Base-by-base conservation (phyloP, 2,888 invertebrate genomes). In the Volucella bombylans region DNA sequence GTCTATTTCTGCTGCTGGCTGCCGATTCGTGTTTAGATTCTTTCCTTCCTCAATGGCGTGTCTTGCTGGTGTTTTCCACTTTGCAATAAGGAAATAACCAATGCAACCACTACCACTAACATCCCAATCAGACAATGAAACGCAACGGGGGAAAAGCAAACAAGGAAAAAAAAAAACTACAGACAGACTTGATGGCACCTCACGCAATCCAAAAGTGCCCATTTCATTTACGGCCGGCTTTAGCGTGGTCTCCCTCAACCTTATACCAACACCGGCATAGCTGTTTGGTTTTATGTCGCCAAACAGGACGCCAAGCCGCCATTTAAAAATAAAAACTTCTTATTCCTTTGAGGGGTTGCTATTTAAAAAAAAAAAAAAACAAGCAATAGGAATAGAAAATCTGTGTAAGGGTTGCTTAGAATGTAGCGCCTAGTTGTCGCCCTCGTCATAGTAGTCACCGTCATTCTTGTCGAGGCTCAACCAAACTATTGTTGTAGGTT, bases 271-370 rank as follows among this genome's bases (percentile, higher is more conserved):
- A 78, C 78, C 79, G 54, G 65, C 73, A 55, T 67, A 79, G 79
- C 79, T 83, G 83, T 79, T 23, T 79, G 83, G 79, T 79, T 76
- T 76, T 38, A 65, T 79, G 83, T 79, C 83, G 83, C 82, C 82
- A 79, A 65, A 65, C 73, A 83, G 83, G 79, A 83, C 83, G 73
- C 79, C 71, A 71, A 39, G 47, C 79, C 74, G 74, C 79, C 79
- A 79, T 79, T 82, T 76, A 45, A 57, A 61, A 49, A 69, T 15
- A 77, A 45, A 74, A 52, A 52, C 62, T 62, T 12, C 11, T 14
- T 49, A 49, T 49, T n/a, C 15, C n/a, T 14, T 14, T 49, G 15
- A 8, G n/a, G 49, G 49, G 49, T 49, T 12, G n/a, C 6, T n/a
- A 49, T n/a, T n/a, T 4, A 47, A 47, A 12, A 18, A 15, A 45